A percentile compares a stretch with the other conserved stretches of the same genome.
These are phyloP conservation scores for Theretra japonica DNA, from an alignment of 2,888 invertebrate genomes.

Conservation along the genomic window DNA sequence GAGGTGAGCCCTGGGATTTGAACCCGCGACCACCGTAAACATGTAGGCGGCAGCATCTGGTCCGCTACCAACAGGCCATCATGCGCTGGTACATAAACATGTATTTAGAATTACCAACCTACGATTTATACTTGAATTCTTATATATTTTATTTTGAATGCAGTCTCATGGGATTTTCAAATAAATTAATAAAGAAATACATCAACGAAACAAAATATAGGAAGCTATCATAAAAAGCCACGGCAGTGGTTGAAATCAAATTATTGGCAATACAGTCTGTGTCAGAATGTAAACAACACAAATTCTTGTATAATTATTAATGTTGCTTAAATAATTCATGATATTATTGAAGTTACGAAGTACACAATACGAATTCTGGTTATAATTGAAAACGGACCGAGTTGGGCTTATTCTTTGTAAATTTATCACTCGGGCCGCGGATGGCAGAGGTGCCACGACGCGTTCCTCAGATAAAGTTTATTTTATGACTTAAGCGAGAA, in stretches of 20 bases:
- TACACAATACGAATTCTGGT: conserved; percentile 70
- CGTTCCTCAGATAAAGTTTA: conserved; percentile 80
- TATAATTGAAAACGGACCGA: conserved; percentile 78
- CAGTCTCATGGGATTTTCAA: too few relatives aligned
- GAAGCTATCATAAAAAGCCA: not conserved
- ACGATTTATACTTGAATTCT: too few relatives aligned
- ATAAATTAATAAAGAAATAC: too few relatives aligned
- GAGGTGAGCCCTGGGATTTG: too few relatives aligned
- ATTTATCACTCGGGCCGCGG: conserved; percentile 72
- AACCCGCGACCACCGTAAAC: too few relatives aligned
- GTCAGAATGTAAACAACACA: conserved; percentile 23
- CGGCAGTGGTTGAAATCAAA: conserved; percentile 39
- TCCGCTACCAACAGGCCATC: too few relatives aligned
- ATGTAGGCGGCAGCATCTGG: too few relatives aligned
- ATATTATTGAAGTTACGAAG: conserved; percentile 72
- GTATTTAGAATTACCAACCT: too few relatives aligned
- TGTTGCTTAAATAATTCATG: conserved; percentile 69
- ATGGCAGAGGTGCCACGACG: conserved; percentile 67
- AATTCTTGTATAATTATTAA: conserved; percentile 49
- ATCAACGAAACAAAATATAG: not conserved
- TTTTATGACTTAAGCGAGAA: conserved; percentile 81
- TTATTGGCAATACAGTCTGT: conserved; percentile 39
- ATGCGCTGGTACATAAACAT: too few relatives aligned
- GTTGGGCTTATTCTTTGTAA: conserved; percentile 76
- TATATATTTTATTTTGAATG: too few relatives aligned